These are phyloP conservation scores for Nerophis ophidion DNA, from an alignment of 2,113 vertebrate species.

Conservation along the genomic window DNA sequence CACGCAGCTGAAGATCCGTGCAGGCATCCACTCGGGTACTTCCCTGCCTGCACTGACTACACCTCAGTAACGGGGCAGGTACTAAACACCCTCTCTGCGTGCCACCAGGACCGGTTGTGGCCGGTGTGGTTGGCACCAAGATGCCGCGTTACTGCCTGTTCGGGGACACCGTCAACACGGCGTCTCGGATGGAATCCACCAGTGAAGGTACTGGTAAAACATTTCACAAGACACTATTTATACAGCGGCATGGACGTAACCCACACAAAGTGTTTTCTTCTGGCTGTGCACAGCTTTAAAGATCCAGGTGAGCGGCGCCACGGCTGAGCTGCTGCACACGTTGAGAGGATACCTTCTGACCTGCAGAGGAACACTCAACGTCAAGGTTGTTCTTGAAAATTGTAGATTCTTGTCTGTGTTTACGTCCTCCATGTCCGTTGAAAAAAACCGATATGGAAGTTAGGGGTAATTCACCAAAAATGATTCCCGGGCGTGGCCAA, in stretches of 20 bases:
- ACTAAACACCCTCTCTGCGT: slow-evolving; percentile 4
- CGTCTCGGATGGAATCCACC: slow-evolving; percentile 77
- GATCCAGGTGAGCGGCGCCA: slow-evolving; percentile 72
- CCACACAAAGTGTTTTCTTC: background rate
- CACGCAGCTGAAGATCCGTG: slow-evolving; percentile 70
- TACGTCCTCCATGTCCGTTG: no score
- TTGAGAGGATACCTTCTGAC: slow-evolving; percentile 66
- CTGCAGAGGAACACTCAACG: slow-evolving; percentile 68
- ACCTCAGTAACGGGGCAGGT: background rate
- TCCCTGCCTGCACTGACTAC: background rate
- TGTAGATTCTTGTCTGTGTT: background rate
- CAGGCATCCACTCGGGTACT: slow-evolving; percentile 72
- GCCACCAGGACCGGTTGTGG: slow-evolving; percentile 70
- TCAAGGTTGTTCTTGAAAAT: slow-evolving; percentile 62
- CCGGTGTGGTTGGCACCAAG: slow-evolving; percentile 76
- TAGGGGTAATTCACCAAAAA: no score
- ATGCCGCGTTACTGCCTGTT: slow-evolving; percentile 79
- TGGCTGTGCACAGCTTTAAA: slow-evolving; percentile 59
- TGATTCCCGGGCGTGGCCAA: no score
- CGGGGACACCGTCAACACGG: slow-evolving; percentile 76
- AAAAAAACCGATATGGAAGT: no score
- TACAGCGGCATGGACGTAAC: no score
- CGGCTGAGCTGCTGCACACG: slow-evolving; percentile 65
- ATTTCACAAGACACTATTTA: background rate
- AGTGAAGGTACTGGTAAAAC: slow-evolving; percentile 69